Conservation (phyloP, 1,140 invertebrate species). For the Mya arenaria region DNA sequence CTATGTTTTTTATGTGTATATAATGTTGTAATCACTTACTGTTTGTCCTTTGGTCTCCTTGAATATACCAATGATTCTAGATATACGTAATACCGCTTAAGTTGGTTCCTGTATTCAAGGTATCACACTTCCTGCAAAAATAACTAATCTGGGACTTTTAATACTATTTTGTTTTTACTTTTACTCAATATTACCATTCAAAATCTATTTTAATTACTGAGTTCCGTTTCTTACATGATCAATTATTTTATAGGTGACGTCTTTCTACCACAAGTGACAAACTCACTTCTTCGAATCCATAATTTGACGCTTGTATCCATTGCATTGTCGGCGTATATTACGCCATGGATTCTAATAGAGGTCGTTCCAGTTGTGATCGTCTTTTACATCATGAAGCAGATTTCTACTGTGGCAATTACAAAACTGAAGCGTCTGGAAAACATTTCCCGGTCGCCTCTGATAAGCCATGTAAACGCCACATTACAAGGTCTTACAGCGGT, state of each 20-base stretch:
- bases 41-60: no score
- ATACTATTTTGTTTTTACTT: no score
- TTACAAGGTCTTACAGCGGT: constrained; percentile 83
- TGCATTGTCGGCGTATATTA: constrained; percentile 1
- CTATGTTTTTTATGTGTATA: no score
- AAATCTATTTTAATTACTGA: no score
- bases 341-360: constrained; percentile 34
- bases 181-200: no score
- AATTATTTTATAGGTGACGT: constrained; percentile 30
- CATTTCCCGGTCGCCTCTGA: constrained; percentile 83
- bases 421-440: constrained; percentile 83
- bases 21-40: no score
- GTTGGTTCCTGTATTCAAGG: no score
- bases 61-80: no score
- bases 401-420: constrained; percentile 60
- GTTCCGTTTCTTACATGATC: no score
- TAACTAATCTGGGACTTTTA: no score
- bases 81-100: no score
- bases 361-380: constrained; percentile 10
- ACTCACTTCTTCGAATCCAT: constrained; percentile 15
- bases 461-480: constrained; percentile 83
- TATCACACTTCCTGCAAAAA: no score
- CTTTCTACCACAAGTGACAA: constrained; percentile 32
- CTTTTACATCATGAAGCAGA: constrained; percentile 32
- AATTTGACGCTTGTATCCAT: constrained; percentile 8